Evolutionary conservation across 2,113 vertebrate genomes (phyloP).

Genomic region (Gavia stellata): DNA sequence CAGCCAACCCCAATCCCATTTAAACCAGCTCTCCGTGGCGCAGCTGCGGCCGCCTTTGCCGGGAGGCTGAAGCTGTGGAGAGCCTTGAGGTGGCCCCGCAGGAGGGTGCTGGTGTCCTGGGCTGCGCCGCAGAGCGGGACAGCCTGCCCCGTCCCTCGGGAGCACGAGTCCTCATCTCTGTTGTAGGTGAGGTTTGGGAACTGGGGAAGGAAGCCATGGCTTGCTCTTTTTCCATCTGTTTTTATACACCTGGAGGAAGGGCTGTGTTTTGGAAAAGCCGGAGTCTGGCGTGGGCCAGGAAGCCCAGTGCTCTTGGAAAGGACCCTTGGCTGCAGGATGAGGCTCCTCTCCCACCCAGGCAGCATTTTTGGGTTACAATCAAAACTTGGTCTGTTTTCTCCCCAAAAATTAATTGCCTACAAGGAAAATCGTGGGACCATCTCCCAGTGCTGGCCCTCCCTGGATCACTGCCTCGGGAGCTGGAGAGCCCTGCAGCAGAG

Average conservation of each 20-base stretch:
- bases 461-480: neutral
- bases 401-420: no score
- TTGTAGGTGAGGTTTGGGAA: neutral
- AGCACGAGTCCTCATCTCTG: accelerated
- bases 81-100: neutral
- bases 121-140: neutral
- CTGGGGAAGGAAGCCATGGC: accelerated
- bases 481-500: neutral
- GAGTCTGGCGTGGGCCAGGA: neutral
- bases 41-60: no score
- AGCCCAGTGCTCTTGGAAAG: neutral
- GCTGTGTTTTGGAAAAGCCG: neutral
- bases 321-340: neutral
- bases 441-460: neutral
- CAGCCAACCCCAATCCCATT: accelerated
- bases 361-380: accelerated
- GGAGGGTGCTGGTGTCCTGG: neutral
- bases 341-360: neutral
- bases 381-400: neutral
- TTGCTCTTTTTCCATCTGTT: neutral
- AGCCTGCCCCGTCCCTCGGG: accelerated
- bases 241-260: neutral
- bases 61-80: accelerated
- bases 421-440: accelerated
- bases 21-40: no score